Evolutionary conservation across 2,888 invertebrate species (phyloP).

Genomic region (Stenoptilia bipunctidactyla): DNA sequence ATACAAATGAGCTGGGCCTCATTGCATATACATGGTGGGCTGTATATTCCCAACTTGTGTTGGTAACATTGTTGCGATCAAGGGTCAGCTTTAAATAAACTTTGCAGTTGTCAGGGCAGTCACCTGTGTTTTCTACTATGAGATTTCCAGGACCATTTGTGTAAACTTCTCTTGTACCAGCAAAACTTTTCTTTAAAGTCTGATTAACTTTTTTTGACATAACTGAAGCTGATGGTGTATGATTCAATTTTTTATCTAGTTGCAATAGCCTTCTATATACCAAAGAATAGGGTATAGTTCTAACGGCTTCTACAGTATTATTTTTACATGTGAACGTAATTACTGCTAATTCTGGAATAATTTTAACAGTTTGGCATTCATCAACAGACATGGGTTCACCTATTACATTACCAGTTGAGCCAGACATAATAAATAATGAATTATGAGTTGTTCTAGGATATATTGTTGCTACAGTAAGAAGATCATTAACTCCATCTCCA

Average conservation of each 20-base stretch:
- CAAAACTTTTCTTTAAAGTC: slow-evolving; percentile 69
- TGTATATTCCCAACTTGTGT: slow-evolving; percentile 73
- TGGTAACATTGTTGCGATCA: slow-evolving; percentile 63
- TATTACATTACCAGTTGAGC: slow-evolving; percentile 76
- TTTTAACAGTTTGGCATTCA: slow-evolving; percentile 71
- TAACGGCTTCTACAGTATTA: slow-evolving; percentile 67
- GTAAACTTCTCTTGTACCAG: slow-evolving; percentile 69
- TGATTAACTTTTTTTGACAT: slow-evolving; percentile 60
- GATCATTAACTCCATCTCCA: slow-evolving; percentile 77
- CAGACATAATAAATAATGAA: slow-evolving; percentile 77
- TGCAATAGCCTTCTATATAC: slow-evolving; percentile 42
- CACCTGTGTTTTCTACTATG: slow-evolving; percentile 78
- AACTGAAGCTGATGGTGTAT: slow-evolving; percentile 34
- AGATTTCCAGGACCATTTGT: slow-evolving; percentile 74
- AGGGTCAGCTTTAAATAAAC: slow-evolving; percentile 72
- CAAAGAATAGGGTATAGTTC: slow-evolving; percentile 40
- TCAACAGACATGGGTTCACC: slow-evolving; percentile 72
- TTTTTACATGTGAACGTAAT: slow-evolving; percentile 72
- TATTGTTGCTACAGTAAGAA: slow-evolving; percentile 72
- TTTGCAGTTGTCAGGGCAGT: slow-evolving; percentile 78
- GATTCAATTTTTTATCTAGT: slow-evolving; percentile 32
- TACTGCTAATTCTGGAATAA: slow-evolving; percentile 66
- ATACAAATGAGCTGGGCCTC: slow-evolving; percentile 77
- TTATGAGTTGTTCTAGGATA: slow-evolving; percentile 67
- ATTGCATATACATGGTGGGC: slow-evolving; percentile 78